A percentile compares a stretch with the other conserved stretches of the same genome.
Evolutionary conservation across 2,888 invertebrate species (phyloP).

Genomic region (Nasonovia ribisnigri): DNA sequence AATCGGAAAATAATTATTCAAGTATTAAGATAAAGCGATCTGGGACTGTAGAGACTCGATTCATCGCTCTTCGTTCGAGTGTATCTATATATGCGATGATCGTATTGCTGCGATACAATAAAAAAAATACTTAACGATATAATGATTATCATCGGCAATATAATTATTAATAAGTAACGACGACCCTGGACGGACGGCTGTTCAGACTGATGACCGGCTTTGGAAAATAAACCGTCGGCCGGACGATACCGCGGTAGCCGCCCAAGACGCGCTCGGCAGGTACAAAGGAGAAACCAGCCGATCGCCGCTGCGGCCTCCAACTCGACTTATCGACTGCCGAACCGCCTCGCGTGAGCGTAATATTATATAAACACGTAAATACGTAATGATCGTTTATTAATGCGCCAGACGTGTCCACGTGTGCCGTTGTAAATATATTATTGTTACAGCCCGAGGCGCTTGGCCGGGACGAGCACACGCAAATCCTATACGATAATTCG

Average conservation of each 20-base stretch:
- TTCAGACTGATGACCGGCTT: constrained; percentile 51
- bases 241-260: constrained; percentile 47
- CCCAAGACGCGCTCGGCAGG: not conserved
- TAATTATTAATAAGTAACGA: not conserved
- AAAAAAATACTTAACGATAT: not conserved
- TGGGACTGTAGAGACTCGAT: not conserved
- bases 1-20: not conserved
- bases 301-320: constrained; percentile 15
- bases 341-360: not conserved
- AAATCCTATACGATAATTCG: not conserved
- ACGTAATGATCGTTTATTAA: constrained; percentile 39
- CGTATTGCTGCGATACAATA: not conserved
- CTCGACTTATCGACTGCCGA: constrained; percentile 47
- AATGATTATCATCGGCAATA: not conserved
- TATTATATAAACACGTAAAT: not conserved
- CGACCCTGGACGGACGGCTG: not conserved
- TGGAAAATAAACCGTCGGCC: constrained; percentile 8
- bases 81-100: no score
- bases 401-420: not conserved
- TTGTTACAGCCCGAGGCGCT: not conserved
- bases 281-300: constrained; percentile 1
- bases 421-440: not conserved
- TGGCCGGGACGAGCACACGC: not conserved
- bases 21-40: not conserved
- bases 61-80: not conserved